A percentile compares a stretch with the other conserved stretches of the same genome.
Conservation (phyloP, 2,797 vertebrate species). For the Sphenodon punctatus region DNA sequence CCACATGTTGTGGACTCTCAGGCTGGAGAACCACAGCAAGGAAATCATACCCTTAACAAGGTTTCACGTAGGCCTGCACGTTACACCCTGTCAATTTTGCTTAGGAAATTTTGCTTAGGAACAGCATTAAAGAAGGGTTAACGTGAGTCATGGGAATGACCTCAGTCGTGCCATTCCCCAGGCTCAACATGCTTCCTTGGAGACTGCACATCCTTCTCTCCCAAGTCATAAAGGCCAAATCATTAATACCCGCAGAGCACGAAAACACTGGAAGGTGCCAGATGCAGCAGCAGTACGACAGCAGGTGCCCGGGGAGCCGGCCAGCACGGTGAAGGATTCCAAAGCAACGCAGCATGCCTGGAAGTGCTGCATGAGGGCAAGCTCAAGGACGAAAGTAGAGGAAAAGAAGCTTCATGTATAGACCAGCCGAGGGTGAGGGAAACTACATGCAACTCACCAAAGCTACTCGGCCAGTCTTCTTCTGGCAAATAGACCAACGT, state of each 20-base stretch:
- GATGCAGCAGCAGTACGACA: constrained; percentile 27
- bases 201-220: constrained; percentile 12
- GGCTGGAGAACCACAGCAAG: neutral
- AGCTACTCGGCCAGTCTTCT: neutral
- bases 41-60: constrained; percentile 28
- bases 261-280: neutral
- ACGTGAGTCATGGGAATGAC: constrained; percentile 42
- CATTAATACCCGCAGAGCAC: neutral
- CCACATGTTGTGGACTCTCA: neutral
- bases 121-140: constrained; percentile 52
- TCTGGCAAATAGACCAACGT: neutral
- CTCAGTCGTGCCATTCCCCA: constrained; percentile 37
- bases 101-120: constrained; percentile 14
- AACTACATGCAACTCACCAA: neutral
- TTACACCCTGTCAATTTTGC: constrained; percentile 49
- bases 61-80: constrained; percentile 14
- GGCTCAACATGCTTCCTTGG: constrained; percentile 19
- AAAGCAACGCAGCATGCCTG: neutral
- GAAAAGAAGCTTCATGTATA: rapidly evolving
- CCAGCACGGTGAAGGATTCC: neutral
- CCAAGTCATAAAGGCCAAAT: rapidly evolving
- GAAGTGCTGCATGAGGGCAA: constrained; percentile 1
- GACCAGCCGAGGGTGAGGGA: too few species aligned
- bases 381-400: constrained; percentile 5
- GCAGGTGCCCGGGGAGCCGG: constrained; percentile 28